Evolutionary conservation across 2,797 vertebrate genomes (phyloP).

Genomic region (Platalea minor): DNA sequence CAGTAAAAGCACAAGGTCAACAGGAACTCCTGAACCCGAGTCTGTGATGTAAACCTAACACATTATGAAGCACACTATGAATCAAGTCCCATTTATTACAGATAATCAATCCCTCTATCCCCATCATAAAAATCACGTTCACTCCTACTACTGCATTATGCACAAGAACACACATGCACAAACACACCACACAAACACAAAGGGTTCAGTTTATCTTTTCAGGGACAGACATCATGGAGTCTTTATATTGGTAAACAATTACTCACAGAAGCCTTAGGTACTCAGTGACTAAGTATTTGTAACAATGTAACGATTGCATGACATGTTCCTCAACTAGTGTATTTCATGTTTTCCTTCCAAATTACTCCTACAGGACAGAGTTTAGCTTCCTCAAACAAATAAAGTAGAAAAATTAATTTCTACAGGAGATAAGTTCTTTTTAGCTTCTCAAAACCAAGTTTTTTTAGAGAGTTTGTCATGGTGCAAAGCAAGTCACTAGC

Average conservation of each 20-base stretch:
- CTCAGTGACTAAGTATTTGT: neutral
- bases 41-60: neutral
- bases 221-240: neutral
- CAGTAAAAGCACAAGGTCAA: neutral
- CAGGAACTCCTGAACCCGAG: neutral
- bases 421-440: neutral
- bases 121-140: neutral
- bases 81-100: neutral
- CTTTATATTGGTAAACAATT: conserved; percentile 5
- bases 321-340: neutral
- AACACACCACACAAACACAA: neutral
- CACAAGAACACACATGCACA: neutral
- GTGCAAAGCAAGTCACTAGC: neutral
- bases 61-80: fast-evolving
- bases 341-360: neutral
- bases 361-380: neutral
- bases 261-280: neutral
- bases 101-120: neutral
- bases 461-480: neutral
- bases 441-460: neutral
- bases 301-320: neutral
- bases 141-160: too few species aligned
- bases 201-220: neutral
- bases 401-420: neutral
- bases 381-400: neutral